A percentile compares a stretch with the other conserved stretches of the same genome.
Conservation (phyloP, 2,113 vertebrate genomes). For the Lepus europaeus region DNA sequence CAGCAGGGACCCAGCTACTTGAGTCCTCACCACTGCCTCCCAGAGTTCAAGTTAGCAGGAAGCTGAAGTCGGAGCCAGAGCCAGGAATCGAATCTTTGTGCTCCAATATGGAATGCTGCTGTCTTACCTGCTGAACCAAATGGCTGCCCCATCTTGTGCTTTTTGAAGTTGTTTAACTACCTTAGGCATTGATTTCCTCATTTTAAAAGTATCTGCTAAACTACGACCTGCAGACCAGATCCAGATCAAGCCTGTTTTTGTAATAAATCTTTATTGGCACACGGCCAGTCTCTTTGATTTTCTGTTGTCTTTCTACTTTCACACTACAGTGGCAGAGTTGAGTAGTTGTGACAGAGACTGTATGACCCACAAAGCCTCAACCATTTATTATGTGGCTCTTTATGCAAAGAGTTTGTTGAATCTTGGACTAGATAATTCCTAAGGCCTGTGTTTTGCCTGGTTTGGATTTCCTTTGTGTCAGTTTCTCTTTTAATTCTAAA, state of each 20-base stretch:
- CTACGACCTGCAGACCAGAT: neutral
- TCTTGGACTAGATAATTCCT: neutral
- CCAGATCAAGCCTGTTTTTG: neutral
- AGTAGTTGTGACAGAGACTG: neutral
- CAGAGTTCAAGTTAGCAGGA: too few species aligned
- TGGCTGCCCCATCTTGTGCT: neutral
- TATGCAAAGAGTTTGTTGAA: neutral
- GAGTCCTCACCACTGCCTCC: too few species aligned
- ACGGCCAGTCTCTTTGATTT: neutral
- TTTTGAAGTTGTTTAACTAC: slow-evolving; percentile 39
- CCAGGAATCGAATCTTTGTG: too few species aligned
- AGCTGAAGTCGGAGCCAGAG: too few species aligned
- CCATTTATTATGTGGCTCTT: neutral
- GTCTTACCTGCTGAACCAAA: too few species aligned
- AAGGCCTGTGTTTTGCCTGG: neutral
- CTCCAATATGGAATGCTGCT: too few species aligned
- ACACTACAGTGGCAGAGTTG: neutral
- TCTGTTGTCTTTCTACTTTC: neutral
- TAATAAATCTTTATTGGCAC: neutral
- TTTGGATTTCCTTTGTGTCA: slow-evolving; percentile 14
- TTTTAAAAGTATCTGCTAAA: slow-evolving; percentile 24
- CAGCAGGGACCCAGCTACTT: too few species aligned
- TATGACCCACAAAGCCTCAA: neutral
- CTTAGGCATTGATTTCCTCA: neutral
- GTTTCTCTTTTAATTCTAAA: neutral